These are phyloP conservation scores for Belgica antarctica DNA, from an alignment of 2,888 invertebrate species.

Conservation along the genomic window DNA sequence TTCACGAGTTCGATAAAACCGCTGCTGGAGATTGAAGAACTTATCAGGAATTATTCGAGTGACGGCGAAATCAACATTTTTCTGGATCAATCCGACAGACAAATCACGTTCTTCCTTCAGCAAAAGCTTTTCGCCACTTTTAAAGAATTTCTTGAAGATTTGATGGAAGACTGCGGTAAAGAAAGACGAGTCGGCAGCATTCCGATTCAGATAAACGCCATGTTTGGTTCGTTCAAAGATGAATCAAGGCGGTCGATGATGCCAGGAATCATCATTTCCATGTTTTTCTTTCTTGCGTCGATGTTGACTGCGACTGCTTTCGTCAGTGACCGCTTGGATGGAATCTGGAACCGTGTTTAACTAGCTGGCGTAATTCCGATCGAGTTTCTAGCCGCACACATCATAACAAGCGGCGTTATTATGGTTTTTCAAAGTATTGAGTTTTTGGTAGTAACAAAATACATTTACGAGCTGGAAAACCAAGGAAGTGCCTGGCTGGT, in stretches of 20 bases:
- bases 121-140: background rate
- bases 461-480: background rate
- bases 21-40: background rate
- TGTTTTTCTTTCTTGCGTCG: background rate
- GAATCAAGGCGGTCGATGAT: background rate
- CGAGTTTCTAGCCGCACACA: constrained; percentile 1
- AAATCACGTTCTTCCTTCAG: constrained; percentile 6
- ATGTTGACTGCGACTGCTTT: constrained; percentile 17
- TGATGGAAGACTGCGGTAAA: background rate
- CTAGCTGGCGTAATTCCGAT: constrained; percentile 22
- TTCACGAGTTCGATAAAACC: background rate
- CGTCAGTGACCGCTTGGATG: background rate
- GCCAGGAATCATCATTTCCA: background rate
- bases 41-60: background rate
- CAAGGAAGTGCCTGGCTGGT: background rate
- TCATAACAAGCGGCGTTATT: background rate
- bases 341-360: constrained; percentile 30
- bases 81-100: constrained; percentile 31
- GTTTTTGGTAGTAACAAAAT: background rate
- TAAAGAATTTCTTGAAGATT: background rate
- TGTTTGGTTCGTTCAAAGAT: background rate
- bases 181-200: background rate
- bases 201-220: background rate
- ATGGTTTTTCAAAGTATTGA: background rate
- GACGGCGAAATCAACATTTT: background rate